These are phyloP conservation scores for Octopus bimaculoides DNA, from an alignment of 1,140 invertebrate genomes.

Conservation along the genomic window DNA sequence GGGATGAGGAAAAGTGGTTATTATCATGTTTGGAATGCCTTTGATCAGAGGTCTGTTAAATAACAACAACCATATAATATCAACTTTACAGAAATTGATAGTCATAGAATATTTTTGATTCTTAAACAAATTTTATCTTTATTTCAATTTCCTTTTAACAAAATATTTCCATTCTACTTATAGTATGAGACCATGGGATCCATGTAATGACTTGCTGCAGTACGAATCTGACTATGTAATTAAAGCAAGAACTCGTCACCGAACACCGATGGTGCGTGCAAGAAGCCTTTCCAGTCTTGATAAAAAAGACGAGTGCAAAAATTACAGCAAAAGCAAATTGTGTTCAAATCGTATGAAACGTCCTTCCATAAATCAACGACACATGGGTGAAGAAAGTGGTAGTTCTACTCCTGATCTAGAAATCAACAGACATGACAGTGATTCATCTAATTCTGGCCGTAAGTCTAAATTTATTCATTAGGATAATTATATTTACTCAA, in stretches of 20 bases:
- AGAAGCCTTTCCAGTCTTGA: conserved; percentile 48
- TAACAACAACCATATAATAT: no score
- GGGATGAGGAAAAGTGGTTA: no score
- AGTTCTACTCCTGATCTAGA: conserved; percentile 44
- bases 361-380: conserved; percentile 20
- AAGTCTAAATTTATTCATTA: conserved; percentile 18
- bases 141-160: not conserved
- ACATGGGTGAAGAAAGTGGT: conserved; percentile 43
- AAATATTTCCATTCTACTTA: conserved; percentile 5
- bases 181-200: conserved; percentile 74
- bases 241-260: conserved; percentile 71
- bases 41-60: no score
- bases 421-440: conserved; percentile 32
- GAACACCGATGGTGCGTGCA: conserved; percentile 65
- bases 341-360: conserved; percentile 23
- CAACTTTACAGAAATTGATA: no score
- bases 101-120: not conserved
- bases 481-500: no score
- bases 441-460: conserved; percentile 38
- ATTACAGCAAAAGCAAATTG: conserved; percentile 16
- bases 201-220: conserved; percentile 76
- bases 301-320: conserved; percentile 26
- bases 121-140: conserved; percentile 5
- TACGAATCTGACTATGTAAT: conserved; percentile 74
- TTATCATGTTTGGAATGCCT: no score